phyloP scores from a whole-genome alignment of 2,797 vertebrate genomes.

The Sebastolobus alascanus region DNA sequence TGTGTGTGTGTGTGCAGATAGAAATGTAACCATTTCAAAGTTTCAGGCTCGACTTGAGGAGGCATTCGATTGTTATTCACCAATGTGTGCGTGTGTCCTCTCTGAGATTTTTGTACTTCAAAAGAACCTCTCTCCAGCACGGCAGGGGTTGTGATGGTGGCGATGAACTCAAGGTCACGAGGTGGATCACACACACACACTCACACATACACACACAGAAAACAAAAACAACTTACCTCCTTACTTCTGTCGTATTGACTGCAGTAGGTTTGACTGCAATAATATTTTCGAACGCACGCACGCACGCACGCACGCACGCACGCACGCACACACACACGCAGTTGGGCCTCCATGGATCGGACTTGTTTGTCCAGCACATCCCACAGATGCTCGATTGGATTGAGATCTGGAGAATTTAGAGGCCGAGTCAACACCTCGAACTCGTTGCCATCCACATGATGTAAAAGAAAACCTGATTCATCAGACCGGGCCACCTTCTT shows the following conservation, averaged over 20 bases:
- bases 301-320: no score
- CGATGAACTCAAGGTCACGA: constrained; percentile 61
- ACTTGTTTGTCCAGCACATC: no score
- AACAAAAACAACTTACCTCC: background rate
- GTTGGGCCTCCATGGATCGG: no score
- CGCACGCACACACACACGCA: no score
- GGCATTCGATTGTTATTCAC: constrained; percentile 49
- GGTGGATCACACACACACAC: constrained; percentile 10
- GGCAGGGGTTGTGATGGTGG: constrained; percentile 33
- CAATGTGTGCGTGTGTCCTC: constrained; percentile 46
- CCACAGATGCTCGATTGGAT: no score
- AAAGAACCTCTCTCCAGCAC: constrained; percentile 53
- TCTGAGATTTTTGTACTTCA: constrained; percentile 57
- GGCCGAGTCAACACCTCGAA: no score
- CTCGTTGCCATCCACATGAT: no score
- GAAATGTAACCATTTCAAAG: constrained; percentile 14
- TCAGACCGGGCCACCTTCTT: no score
- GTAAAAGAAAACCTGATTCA: no score
- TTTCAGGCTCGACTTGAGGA: constrained; percentile 45
- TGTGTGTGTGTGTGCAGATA: background rate
- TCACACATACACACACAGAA: background rate
- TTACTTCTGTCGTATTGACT: background rate
- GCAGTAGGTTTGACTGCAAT: background rate
- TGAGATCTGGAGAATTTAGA: no score
- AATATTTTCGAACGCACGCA: rapidly evolving